Evolutionary conservation across 1,140 invertebrate genomes (phyloP), one percentile per base, ranked within the genome.

Genomic region (Caenorhabditis tropicalis): DNA sequence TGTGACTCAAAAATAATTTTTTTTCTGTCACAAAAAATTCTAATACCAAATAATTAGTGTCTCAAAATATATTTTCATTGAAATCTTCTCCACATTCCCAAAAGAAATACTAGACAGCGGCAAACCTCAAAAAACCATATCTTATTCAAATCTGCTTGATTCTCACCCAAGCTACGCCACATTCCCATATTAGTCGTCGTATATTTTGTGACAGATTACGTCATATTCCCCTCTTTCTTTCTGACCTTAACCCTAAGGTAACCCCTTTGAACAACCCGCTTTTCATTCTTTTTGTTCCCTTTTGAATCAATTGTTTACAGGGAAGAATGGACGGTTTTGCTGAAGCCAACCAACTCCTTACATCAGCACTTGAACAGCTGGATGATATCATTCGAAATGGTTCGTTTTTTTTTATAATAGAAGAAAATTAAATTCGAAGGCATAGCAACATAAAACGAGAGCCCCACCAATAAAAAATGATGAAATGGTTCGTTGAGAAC

Each of bases 291-390:
- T 74, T 33, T 21, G 36, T 36, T 33, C 7, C 19, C 21, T 19
- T 19, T 3, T 27, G 5, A 65, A 2, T 19, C 36, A n/a, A 27
- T n/a, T 33, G 5, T 74, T 74, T 74, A 36, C 65, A 74, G 65
- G n/a, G 29, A 12, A 74, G 15, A 43, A 82, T 82, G 82, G 88
- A 88, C 86, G 81, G 83, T 31, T 88, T 88, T 43, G 82, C 80
- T n/a, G 88, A 88, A 79, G 88, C 88, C 39, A 88, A 88, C 56
- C 60, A 88, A 21, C 81, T 88, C 10, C 88, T 88, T 27, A 86
- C 86, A 24, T 80, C 87, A 48, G 86, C 88, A 27, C 82, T 88
- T 60, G 83, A 88, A 33, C 88, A 88, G 46, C 65, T 88, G 51
- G 88, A 88, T 56, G 88, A 88, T 29, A 83, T 85, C 7, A 88